Evolutionary conservation across 2,888 invertebrate genomes (phyloP), one percentile per base, ranked within the genome.

Genomic region (Agrilus cyanescens): DNA sequence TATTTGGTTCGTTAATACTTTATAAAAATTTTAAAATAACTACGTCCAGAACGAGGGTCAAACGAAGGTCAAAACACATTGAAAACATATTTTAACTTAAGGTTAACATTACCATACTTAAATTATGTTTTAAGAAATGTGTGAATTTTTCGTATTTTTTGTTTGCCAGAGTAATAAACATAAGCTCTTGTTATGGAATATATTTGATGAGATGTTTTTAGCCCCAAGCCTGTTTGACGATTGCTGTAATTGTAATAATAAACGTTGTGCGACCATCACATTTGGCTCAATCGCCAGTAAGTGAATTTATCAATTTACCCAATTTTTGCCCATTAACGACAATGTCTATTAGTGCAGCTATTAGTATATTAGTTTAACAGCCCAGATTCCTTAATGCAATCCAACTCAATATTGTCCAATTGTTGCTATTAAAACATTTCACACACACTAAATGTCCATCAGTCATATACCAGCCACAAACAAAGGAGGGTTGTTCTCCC

Each of bases 281-380:
- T 46, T 51, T 50, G 51, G 46, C 44, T 51, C 52, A 52, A 52
- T 51, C 50, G 47, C 52, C 49, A 50, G 50, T 62, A 65, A 64
- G 61, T 67, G 67, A 66, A 67, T 67, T 66, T 67, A 67, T 67
- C 67, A 68, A 68, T 68, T 68, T 68, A 68, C 67, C 66, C 66
- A 68, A 68, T 68, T 67, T 67, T 68, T 66, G 66, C 66, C 67
- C 63, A 67, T 68, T 68, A 68, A 66, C 63, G 61, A 64, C 65
- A 65, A 65, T 65, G 61, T 63, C 66, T 65, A 66, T 67, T 67
- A 67, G 65, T 64, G 63, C 65, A 64, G 62, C 63, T 62, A 65
- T 63, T 63, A 65, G 65, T 65, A 61, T 63, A 63, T 65, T 64
- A 64, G 63, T 64, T 65, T 66, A 66, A 66, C 63, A 62, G 65